Evolutionary conservation across 2,113 vertebrate genomes (phyloP).

Genomic region (Campylomormyrus numenius): DNA sequence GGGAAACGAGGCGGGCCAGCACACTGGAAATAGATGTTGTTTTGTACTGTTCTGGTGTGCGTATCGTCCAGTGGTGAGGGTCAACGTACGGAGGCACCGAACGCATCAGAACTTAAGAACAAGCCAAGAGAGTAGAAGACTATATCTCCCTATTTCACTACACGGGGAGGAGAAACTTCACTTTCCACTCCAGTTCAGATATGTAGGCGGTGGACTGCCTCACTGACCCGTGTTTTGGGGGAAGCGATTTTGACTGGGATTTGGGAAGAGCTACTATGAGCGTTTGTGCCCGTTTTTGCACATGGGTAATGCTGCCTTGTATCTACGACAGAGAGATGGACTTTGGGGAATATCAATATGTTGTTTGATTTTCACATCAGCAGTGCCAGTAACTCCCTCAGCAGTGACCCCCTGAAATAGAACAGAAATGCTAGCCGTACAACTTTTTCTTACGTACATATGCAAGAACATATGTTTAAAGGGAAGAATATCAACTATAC

Average conservation of each 20-base stretch:
- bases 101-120: background rate
- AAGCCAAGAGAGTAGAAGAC: background rate
- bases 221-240: background rate
- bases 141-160: background rate
- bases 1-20: background rate
- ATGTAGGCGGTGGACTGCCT: background rate
- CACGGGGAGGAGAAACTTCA: background rate
- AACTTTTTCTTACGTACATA: background rate
- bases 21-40: background rate
- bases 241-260: slow-evolving; percentile 6
- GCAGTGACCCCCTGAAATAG: background rate
- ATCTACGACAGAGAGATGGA: background rate
- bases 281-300: slow-evolving; percentile 9
- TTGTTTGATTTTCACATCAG: slow-evolving; percentile 10
- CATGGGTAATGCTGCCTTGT: background rate
- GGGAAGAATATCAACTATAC: slow-evolving; percentile 16
- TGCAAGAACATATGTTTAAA: slow-evolving; percentile 20
- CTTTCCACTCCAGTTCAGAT: background rate
- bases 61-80: background rate
- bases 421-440: slow-evolving; percentile 23
- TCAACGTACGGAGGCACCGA: background rate
- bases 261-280: slow-evolving; percentile 9
- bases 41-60: background rate
- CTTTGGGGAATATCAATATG: background rate
- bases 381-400: slow-evolving; percentile 24